Evolutionary conservation across 2,797 vertebrate genomes (phyloP), one percentile per base, ranked within the genome.

Genomic region (Hipposideros larvatus): DNA sequence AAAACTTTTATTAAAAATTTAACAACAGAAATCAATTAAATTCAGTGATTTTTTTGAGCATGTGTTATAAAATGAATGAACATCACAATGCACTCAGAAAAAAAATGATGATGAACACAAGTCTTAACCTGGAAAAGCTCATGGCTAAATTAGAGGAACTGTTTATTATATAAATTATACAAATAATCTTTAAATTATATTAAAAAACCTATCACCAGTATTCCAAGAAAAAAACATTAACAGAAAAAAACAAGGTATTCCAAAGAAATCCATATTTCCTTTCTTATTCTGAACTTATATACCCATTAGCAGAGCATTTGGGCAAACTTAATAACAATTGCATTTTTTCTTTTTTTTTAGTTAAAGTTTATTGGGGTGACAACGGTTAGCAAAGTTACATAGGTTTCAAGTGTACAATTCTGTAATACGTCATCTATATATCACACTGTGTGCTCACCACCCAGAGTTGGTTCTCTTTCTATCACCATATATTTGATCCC

Each of bases 1-100:
- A 80, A 87, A 73, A 55, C 7, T 34, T 59, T 53, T 46, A 79
- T 57, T 82, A 43, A 87, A 95, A 89, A 77, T 19, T 92, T 53
- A 95, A 34, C 14, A 68, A 63, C 13, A 74, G 18, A 82, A 59
- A 59, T 92, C 13, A 61, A 31, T 90, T 53, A 66, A 95, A 92
- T 55, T 74, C 24, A 88, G 11, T 68, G 22, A 8, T 37, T 13
- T 16, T 78, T 78, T 70, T 86, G 53, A 80, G 9, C 13, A 24
- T 73, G 14, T 66, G 6, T 28, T 89, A 51, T 51, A 95, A 90
- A 31, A 92, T 11, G 34, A 68, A 68, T 82, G 19, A 1, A 43
- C 11, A 53, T 53, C 31, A 0, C 1, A 48, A 21, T 18, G 5
- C 24, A 91, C 24, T 13, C 16, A 78, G 14, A 9, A 77, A 77